phyloP scores from a whole-genome alignment of 2,797 vertebrate species.

The Pseudochaenichthys georgianus region DNA sequence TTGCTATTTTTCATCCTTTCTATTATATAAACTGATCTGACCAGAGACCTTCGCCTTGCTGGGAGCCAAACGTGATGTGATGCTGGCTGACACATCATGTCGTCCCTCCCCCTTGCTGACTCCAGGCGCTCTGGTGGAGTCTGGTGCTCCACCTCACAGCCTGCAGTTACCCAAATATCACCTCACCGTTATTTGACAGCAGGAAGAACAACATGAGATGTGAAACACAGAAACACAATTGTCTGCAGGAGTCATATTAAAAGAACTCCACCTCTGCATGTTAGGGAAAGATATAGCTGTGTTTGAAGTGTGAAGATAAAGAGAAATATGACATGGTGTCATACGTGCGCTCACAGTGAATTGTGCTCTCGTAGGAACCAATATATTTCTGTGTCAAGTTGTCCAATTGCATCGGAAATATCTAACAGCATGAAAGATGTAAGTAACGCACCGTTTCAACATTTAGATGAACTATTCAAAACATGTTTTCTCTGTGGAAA shows the following conservation, averaged over 20 bases:
- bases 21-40: conserved; percentile 78
- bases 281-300: conserved; percentile 25
- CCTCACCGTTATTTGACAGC: conserved; percentile 52
- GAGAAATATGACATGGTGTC: conserved; percentile 30
- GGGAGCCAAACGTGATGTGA: conserved; percentile 78
- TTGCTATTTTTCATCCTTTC: conserved; percentile 64
- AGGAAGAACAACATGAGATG: conserved; percentile 42
- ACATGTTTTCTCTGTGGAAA: background rate
- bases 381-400: conserved; percentile 24
- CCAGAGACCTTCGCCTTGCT: conserved; percentile 70
- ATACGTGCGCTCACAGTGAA: background rate
- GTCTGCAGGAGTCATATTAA: conserved; percentile 26
- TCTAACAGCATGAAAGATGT: conserved; percentile 23
- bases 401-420: conserved; percentile 26
- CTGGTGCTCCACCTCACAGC: conserved; percentile 71
- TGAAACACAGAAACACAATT: conserved; percentile 49
- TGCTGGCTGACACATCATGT: conserved; percentile 76
- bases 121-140: conserved; percentile 60
- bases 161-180: conserved; percentile 71
- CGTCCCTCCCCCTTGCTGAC: conserved; percentile 54
- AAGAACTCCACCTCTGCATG: conserved; percentile 32
- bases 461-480: conserved; percentile 27
- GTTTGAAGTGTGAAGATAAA: conserved; percentile 16
- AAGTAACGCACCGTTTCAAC: conserved; percentile 16
- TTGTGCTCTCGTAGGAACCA: conserved; percentile 22